Conservation (phyloP, 2,888 invertebrate genomes). For the Limulus polyphemus region DNA sequence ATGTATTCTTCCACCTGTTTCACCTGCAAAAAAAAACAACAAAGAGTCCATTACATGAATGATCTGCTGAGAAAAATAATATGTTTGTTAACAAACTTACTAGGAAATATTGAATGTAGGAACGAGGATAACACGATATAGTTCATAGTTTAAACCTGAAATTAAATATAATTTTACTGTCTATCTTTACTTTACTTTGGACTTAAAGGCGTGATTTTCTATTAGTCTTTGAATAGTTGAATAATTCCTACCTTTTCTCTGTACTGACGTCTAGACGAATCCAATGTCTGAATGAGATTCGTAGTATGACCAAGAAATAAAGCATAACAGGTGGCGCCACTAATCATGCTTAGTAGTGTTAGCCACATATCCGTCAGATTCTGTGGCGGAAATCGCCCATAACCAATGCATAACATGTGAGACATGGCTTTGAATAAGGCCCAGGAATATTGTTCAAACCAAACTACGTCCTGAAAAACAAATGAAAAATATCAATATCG, state of each 20-base stretch:
- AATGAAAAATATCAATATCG: no score
- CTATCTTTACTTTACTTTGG: no score
- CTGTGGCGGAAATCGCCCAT: conserved; percentile 95
- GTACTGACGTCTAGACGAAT: conserved; percentile 91
- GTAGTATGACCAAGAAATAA: conserved; percentile 96
- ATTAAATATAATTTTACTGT: no score
- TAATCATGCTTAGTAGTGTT: conserved; percentile 97
- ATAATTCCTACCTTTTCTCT: conserved; percentile 97
- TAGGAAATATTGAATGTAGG: no score
- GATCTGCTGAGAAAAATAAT: no score
- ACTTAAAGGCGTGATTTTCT: no score
- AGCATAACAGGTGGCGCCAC: conserved; percentile 96
- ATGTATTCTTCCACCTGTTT: conserved; percentile 99
- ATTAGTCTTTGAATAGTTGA: no score
- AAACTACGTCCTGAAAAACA: conserved; percentile 67
- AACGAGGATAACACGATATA: no score
- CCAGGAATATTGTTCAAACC: conserved; percentile 98
- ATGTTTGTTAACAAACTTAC: no score
- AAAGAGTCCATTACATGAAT: no score
- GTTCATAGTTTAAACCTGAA: no score
- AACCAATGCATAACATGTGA: conserved; percentile 97
- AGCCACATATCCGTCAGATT: conserved; percentile 98
- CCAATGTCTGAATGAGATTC: conserved; percentile 94
- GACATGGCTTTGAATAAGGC: conserved; percentile 98
- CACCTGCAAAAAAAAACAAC: conserved; percentile 53